phyloP scores from a whole-genome alignment of 2,888 invertebrate species.

The Leptopilina myrica region DNA sequence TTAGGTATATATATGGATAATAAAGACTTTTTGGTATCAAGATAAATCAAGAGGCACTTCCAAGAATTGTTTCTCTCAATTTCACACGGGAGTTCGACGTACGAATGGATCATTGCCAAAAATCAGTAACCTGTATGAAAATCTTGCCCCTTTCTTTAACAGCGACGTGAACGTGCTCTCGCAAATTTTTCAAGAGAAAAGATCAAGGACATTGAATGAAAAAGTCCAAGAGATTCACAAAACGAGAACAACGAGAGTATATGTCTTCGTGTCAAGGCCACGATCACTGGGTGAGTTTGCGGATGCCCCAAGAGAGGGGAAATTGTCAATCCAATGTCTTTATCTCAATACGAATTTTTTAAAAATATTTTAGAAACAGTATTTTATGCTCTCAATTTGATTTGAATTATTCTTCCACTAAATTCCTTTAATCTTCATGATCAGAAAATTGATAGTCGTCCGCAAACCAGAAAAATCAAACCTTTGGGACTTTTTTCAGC shows the following conservation, averaged over 20 bases:
- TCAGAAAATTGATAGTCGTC: too few relatives aligned
- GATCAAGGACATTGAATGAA: slow-evolving; percentile 65
- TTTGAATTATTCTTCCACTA: too few relatives aligned
- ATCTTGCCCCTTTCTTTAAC: slow-evolving; percentile 36
- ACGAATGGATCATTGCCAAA: slow-evolving; percentile 66
- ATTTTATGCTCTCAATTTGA: too few relatives aligned
- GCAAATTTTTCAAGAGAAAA: slow-evolving; percentile 61
- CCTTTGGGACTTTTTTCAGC: too few relatives aligned
- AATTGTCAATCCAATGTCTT: slow-evolving; percentile 14
- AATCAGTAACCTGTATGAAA: slow-evolving; percentile 46
- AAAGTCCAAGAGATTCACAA: slow-evolving; percentile 60
- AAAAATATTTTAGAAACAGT: too few relatives aligned
- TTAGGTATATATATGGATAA: too few relatives aligned
- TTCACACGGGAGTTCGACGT: slow-evolving; percentile 41
- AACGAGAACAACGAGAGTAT: slow-evolving; percentile 62
- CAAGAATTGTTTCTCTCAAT: slow-evolving; percentile 15
- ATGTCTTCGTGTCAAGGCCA: slow-evolving; percentile 69
- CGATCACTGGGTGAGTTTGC: slow-evolving; percentile 61
- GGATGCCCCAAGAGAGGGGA: slow-evolving; percentile 47
- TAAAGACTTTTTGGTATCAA: too few relatives aligned
- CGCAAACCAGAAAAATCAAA: too few relatives aligned
- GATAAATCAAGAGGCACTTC: not conserved
- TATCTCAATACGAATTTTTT: not conserved
- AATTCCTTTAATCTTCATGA: too few relatives aligned
- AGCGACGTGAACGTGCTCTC: slow-evolving; percentile 54